Base-by-base conservation (phyloP, 2,888 invertebrate species). In the Nematopogon swammerdamellus region DNA sequence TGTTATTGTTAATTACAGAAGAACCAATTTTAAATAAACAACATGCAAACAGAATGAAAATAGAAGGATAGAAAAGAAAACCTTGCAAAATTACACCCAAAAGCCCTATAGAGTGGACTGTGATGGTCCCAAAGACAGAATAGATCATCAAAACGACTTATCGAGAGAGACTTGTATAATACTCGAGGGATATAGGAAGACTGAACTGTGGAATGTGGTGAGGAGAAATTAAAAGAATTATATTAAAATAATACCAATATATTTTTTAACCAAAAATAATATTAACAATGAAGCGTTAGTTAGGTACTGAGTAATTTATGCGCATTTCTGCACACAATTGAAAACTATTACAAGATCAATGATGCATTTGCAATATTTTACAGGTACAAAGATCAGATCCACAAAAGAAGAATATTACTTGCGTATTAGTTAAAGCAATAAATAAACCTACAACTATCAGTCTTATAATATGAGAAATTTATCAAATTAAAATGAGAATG, bases 151-250 rank as follows among this genome's bases (percentile, higher is more conserved):
- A 8, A 25, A 8, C 4, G 25, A 25, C 25, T 6, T 25, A 25
- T 25, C 8, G 25, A 25, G 4, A 25, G 25, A 25, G 5, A 25
- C 25, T 25, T 25, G 25, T 25, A 25, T 25, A 25, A 8, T 25
- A 25, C 25, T 6, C 25, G 25, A 25, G 25, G 25, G 8, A 25
- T 8, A 8, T 25, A 25, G 25, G 4, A 8, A 6, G 25, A 25
- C 25, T 4, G 8, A 25, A 25, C n/a, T n/a, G n/a, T 25, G 25
- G 25, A 25, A 25, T 6, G 25, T 25, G 25, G 25, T 6, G 44
- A 44, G 43, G 46, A 50, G 43, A 17, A 47, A 52, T 49, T 45
- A 50, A 47, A 18, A 50, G 50, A 51, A 17, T 50, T 30, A 46
- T 8, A 42, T 44, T 47, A 20, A 47, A 30, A 18, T 18, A 47